Evolutionary conservation across 1,140 invertebrate genomes (phyloP).

Genomic region (Euura saliciscinereae): DNA sequence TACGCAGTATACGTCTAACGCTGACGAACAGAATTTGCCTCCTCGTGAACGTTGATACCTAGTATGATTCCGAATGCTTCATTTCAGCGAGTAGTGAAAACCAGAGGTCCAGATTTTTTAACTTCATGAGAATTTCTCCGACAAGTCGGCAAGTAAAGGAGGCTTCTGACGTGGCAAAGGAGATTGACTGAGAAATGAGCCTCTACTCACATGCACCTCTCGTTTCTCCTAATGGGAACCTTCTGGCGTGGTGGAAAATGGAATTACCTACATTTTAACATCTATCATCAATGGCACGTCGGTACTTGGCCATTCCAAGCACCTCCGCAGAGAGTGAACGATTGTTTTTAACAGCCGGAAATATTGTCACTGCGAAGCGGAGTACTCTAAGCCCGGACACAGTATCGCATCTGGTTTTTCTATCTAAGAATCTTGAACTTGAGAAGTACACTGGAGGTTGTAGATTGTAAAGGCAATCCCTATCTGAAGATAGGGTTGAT

Average conservation of each 20-base stretch:
- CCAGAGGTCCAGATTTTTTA: not conserved
- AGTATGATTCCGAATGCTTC: not conserved
- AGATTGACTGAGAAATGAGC: constrained; percentile 12
- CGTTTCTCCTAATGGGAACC: constrained; percentile 4
- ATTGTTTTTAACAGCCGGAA: constrained; percentile 36
- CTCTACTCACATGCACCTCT: not conserved
- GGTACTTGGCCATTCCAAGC: constrained; percentile 31
- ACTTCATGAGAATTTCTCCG: not conserved
- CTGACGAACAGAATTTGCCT: not conserved
- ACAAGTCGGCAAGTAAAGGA: not conserved
- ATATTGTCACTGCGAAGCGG: constrained; percentile 21
- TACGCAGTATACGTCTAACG: not conserved
- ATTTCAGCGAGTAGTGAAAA: not conserved
- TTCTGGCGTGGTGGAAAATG: constrained; percentile 27
- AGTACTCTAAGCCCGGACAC: constrained; percentile 20
- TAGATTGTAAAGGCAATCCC: too few species aligned
- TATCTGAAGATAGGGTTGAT: too few species aligned
- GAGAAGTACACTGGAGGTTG: too few species aligned
- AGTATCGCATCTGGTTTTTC: not conserved
- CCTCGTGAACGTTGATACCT: not conserved
- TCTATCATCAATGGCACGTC: constrained; percentile 24
- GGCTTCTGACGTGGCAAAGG: not conserved
- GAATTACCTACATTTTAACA: constrained; percentile 16
- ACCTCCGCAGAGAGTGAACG: constrained; percentile 31
- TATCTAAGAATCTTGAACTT: too few species aligned